A percentile compares a stretch with the other conserved stretches of the same genome.
phyloP scores from a whole-genome alignment of 2,888 invertebrate species.

The Pimpla rufipes region DNA sequence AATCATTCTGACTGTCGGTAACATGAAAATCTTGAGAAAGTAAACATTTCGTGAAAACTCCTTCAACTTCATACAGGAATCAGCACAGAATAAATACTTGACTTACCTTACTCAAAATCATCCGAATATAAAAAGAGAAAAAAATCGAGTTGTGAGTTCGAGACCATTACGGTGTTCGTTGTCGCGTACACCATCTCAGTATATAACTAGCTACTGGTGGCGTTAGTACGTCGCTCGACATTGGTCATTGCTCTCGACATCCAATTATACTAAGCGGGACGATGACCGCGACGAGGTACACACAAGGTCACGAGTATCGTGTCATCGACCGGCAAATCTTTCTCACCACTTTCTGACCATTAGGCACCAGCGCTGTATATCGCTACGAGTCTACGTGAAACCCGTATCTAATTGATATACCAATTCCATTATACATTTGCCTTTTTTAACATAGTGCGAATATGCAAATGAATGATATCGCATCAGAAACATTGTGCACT shows the following conservation, averaged over 20 bases:
- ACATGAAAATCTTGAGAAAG: too few relatives aligned
- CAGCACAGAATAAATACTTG: too few relatives aligned
- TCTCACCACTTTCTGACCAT: constrained; percentile 39
- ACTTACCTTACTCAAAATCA: too few relatives aligned
- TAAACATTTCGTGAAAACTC: too few relatives aligned
- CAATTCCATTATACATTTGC: neutral
- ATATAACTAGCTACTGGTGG: constrained; percentile 32
- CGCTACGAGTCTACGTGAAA: neutral
- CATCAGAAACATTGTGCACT: too few relatives aligned
- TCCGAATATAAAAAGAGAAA: constrained; percentile 5
- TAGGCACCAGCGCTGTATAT: neutral
- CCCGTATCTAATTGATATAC: neutral
- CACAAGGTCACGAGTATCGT: constrained; percentile 66
- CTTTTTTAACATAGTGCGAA: too few relatives aligned
- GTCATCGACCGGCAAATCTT: constrained; percentile 71
- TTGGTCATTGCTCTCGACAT: constrained; percentile 70
- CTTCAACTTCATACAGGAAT: too few relatives aligned
- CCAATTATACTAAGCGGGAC: constrained; percentile 67
- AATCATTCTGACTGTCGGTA: too few relatives aligned
- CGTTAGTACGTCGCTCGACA: constrained; percentile 56
- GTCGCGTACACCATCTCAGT: constrained; percentile 24
- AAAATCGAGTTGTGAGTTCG: neutral
- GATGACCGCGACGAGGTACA: constrained; percentile 65
- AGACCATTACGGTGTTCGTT: neutral
- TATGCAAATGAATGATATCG: too few relatives aligned